A percentile compares a stretch with the other conserved stretches of the same genome.
Conservation (phyloP, 1,140 invertebrate species). For the Drosophila lacertosa region DNA sequence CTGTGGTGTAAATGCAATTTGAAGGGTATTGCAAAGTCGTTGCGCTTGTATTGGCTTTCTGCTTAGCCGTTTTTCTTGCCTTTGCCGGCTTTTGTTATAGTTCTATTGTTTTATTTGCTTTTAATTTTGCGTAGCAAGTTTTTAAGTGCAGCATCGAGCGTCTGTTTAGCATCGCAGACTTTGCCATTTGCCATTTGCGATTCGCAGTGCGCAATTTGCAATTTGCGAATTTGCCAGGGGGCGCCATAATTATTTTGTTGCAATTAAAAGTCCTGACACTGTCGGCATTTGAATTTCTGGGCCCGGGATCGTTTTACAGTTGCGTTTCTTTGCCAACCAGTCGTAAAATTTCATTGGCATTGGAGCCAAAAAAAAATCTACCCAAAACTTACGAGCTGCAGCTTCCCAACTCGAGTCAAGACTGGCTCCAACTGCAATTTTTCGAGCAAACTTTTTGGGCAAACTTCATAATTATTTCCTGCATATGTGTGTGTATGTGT, state of each 20-base stretch:
- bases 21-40: no score
- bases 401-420: no score
- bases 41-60: background rate
- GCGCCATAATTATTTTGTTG: slow-evolving; percentile 82
- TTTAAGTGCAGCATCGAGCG: slow-evolving; percentile 61
- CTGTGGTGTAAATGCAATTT: no score
- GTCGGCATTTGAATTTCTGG: slow-evolving; percentile 51
- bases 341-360: slow-evolving; percentile 49
- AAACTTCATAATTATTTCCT: slow-evolving; percentile 63
- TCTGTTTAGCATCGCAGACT: slow-evolving; percentile 52
- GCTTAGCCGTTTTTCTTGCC: slow-evolving; percentile 24
- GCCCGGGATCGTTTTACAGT: slow-evolving; percentile 9
- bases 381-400: slow-evolving; percentile 18
- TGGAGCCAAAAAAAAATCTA: slow-evolving; percentile 22
- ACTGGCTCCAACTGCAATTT: slow-evolving; percentile 39
- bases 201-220: slow-evolving; percentile 66
- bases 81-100: slow-evolving; percentile 53
- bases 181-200: slow-evolving; percentile 56
- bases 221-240: slow-evolving; percentile 71
- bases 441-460: slow-evolving; percentile 43
- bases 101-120: slow-evolving; percentile 77
- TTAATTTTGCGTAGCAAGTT: slow-evolving; percentile 67
- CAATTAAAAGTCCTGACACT: slow-evolving; percentile 80
- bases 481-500: slow-evolving; percentile 23
- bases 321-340: slow-evolving; percentile 39